Evolutionary conservation across 1,140 invertebrate genomes (phyloP).

Genomic region (Drosophila sechellia): DNA sequence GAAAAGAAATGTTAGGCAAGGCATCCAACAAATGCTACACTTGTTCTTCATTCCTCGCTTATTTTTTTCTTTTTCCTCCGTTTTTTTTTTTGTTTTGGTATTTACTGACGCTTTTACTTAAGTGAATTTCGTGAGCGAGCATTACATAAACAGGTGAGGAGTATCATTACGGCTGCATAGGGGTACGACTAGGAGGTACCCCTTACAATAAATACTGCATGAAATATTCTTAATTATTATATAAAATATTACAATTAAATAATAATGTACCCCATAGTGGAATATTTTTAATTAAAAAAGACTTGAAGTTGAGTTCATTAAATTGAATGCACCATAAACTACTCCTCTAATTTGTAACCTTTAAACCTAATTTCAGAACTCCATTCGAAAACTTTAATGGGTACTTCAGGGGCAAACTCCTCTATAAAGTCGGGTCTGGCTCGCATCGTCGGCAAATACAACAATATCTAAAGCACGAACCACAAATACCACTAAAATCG

Average conservation of each 20-base stretch:
- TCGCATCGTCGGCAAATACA: slow-evolving; percentile 4
- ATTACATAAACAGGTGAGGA: slow-evolving; percentile 73
- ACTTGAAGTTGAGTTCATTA: too few relatives aligned
- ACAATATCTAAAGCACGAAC: slow-evolving; percentile 34
- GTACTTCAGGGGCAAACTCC: background rate
- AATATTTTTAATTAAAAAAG: too few relatives aligned
- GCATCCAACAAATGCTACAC: slow-evolving; percentile 62
- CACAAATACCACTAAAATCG: slow-evolving; percentile 48
- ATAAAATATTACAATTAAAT: too few relatives aligned
- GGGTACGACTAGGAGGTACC: slow-evolving; percentile 23
- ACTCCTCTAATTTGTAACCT: background rate
- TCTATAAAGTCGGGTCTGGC: slow-evolving; percentile 2
- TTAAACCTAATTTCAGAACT: background rate
- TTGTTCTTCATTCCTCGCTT: slow-evolving; percentile 28
- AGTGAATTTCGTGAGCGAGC: slow-evolving; percentile 60
- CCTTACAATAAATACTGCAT: background rate
- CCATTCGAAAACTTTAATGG: background rate
- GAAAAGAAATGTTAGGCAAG: slow-evolving; percentile 36
- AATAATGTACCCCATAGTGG: too few relatives aligned
- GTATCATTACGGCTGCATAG: slow-evolving; percentile 7
- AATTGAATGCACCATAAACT: too few relatives aligned
- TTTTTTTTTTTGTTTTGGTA: slow-evolving; percentile 33
- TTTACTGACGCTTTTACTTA: slow-evolving; percentile 59
- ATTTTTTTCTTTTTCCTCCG: slow-evolving; percentile 15
- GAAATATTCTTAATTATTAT: background rate